phyloP scores from a whole-genome alignment of 2,113 vertebrate genomes.

The Oncorhynchus clarkii region DNA sequence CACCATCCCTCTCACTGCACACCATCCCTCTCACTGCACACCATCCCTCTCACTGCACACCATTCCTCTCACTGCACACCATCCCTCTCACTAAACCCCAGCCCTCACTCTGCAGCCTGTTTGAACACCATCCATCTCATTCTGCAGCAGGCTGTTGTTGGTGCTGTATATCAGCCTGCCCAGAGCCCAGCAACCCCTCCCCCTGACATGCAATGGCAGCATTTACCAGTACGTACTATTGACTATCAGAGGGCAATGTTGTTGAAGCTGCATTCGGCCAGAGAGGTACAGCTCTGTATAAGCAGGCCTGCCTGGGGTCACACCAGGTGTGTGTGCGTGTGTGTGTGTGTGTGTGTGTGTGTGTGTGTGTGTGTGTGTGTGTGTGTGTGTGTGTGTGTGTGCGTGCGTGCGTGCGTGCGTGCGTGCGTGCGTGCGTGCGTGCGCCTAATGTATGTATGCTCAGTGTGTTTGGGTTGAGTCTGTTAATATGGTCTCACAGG shows the following conservation, averaged over 20 bases:
- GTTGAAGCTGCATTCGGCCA: constrained; percentile 10
- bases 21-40: no score
- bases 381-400: background rate
- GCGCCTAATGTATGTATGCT: no score
- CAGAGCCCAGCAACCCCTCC: constrained; percentile 3
- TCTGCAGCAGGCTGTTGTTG: constrained; percentile 17
- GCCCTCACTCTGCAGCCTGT: no score
- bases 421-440: background rate
- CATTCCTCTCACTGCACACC: no score
- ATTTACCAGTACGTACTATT: constrained; percentile 46
- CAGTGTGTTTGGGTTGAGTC: constrained; percentile 4
- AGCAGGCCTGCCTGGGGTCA: background rate
- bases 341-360: background rate
- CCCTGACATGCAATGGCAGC: constrained; percentile 35
- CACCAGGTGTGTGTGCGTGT: background rate
- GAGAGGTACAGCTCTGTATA: background rate
- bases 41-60: no score
- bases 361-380: no score
- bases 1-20: no score
- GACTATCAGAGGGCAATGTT: constrained; percentile 45
- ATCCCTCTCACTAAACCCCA: no score
- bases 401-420: background rate
- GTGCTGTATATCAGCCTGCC: constrained; percentile 27
- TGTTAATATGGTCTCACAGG: constrained; percentile 17
- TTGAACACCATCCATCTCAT: background rate